Base-by-base conservation (phyloP, 2,888 invertebrate genomes). In the Caenorhabditis zanzibari region DNA sequence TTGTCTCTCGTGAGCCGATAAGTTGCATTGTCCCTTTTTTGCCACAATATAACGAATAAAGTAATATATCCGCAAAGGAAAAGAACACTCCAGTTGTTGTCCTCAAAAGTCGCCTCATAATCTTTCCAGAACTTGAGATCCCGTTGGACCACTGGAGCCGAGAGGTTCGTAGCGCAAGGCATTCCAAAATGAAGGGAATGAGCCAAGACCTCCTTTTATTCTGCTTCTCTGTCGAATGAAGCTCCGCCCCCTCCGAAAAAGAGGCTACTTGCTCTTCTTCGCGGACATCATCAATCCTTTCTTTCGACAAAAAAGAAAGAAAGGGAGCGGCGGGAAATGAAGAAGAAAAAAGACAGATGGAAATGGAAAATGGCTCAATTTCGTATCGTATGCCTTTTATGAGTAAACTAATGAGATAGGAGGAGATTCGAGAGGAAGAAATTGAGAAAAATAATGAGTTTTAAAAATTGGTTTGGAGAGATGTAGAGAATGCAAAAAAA, bases 71-170 rank as follows among this genome's bases (percentile, higher is more conserved):
- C 38, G 3, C 35, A 22, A n/a, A 22, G 38, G 35, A 59, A 19
- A 0, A 59, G n/a, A 19, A 22, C 32, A 22, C 7, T 3, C 35
- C 35, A 59, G 19, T 19, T 14, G n/a, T 1, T 9, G 19, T 19
- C 35, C 19, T n/a, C 12, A 9, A 59, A 32, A 12, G 7, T 32
- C 0, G 16, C 38, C 19, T 59, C 59, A 59, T 59, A 12, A 22
- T 10, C 22, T 14, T 12, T 59, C 59, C 59, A 59, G 35, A 59
- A 59, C 0, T n/a, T n/a, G 35, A 59, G 35, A 32, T 59, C 59
- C 14, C n/a, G 19, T 1, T 9, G 38, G 12, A 22, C 59, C 35
- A 1, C 10, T 2, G 22, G 38, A 59, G 19, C 10, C 5, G 59
- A 22, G 38, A 35, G n/a, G 38, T 59, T 38, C 12, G 19, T 38